phyloP scores from a whole-genome alignment of 2,113 vertebrate genomes.

The Pagrus major region DNA sequence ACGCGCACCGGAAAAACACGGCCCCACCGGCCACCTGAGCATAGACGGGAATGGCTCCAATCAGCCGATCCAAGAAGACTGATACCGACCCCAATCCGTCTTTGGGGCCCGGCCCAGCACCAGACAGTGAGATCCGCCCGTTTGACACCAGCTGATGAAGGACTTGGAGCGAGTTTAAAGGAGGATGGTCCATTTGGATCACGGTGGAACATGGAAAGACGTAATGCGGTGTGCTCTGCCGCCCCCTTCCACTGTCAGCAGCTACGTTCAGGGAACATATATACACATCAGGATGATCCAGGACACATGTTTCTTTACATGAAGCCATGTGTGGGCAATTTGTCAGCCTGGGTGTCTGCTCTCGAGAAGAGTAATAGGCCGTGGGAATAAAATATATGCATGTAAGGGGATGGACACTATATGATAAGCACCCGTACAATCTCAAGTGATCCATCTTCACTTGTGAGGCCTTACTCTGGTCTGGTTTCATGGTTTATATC shows the following conservation, averaged over 20 bases:
- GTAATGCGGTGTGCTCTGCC: slow-evolving; percentile 14
- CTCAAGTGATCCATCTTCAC: not conserved
- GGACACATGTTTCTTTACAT: slow-evolving; percentile 28
- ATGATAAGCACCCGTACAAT: slow-evolving; percentile 1
- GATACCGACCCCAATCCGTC: slow-evolving; percentile 48
- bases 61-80: slow-evolving; percentile 49
- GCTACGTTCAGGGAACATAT: not conserved
- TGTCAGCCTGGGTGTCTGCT: slow-evolving; percentile 4
- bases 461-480: not conserved
- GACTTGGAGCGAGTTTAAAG: slow-evolving; percentile 71
- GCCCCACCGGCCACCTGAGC: slow-evolving; percentile 63
- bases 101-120: slow-evolving; percentile 48
- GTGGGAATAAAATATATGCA: slow-evolving; percentile 20
- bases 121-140: slow-evolving; percentile 45
- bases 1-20: slow-evolving; percentile 48
- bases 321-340: slow-evolving; percentile 6
- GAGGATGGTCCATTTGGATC: slow-evolving; percentile 54
- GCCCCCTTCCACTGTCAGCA: slow-evolving; percentile 22
- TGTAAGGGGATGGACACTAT: not conserved
- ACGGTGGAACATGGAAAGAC: slow-evolving; percentile 34
- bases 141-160: slow-evolving; percentile 64
- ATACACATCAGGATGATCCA: slow-evolving; percentile 8
- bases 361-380: not conserved
- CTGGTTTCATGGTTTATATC: too few relatives aligned
- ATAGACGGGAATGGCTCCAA: slow-evolving; percentile 56